Evolutionary conservation across 2,888 invertebrate genomes (phyloP), one percentile per base, ranked within the genome.

Genomic region (Busseola fusca): DNA sequence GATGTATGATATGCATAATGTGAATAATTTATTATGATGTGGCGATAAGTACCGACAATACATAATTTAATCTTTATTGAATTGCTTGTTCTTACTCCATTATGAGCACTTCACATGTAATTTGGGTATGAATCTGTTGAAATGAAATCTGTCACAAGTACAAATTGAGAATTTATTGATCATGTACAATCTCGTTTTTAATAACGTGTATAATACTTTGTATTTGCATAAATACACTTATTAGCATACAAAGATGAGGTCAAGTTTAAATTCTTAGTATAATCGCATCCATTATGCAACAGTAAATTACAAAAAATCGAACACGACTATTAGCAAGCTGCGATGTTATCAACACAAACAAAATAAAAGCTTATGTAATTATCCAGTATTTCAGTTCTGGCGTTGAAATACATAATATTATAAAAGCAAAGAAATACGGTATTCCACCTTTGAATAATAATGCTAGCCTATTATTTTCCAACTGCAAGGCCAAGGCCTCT

Each of bases 1-100:
- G 70, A 78, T 84, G 81, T 84, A 78, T 72, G 67, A 81, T 76
- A 71, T 75, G 70, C 56, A 59, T 67, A 77, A 71, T 73, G 60
- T 71, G 60, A n/a, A 69, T 84, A 69, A 73, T 82, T 75, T 75
- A 81, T 78, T 58, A 81, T 82, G 52, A 69, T 65, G 64, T 63
- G 9, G 54, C 65, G 56, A 57, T 70, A 59, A 69, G 52, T 72
- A 72, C 67, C 6, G 18, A 52, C 65, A 74, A 67, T 69, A 72
- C 30, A 52, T 72, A 40, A 72, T 78, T 83, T 74, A 70, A 78
- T 69, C 27, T 60, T 68, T 45, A 73, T 57, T 64, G 48, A 64
- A 67, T 78, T 40, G 59, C 58, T 72, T 64, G 58, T 66, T 70
- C 18, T 60, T 60, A 64, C 21, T 64, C 25, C 64, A 60, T 63